These are phyloP conservation scores for Zaprionus gabonicus DNA, from an alignment of 1,140 invertebrate species.

Conservation along the genomic window DNA sequence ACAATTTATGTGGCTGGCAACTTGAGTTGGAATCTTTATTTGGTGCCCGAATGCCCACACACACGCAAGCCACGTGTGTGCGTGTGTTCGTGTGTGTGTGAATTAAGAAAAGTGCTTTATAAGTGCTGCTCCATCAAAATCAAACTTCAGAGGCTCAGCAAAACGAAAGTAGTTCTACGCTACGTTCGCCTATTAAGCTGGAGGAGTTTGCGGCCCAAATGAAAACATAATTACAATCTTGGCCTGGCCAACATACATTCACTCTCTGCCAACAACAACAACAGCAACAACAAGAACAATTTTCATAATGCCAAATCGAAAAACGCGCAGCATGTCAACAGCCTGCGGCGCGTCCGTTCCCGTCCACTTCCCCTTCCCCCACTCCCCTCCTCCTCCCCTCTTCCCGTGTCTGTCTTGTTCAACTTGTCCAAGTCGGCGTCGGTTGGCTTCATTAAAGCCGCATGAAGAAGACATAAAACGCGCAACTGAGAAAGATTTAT, in stretches of 20 bases:
- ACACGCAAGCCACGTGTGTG: slow-evolving; percentile 48
- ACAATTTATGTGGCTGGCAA: slow-evolving; percentile 66
- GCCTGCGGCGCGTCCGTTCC: slow-evolving; percentile 35
- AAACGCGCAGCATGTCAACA: slow-evolving; percentile 47
- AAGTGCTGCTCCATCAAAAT: slow-evolving; percentile 75
- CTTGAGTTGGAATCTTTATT: slow-evolving; percentile 48
- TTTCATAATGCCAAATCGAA: slow-evolving; percentile 65
- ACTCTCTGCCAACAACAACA: slow-evolving; percentile 33
- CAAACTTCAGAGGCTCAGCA: slow-evolving; percentile 63
- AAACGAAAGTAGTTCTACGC: slow-evolving; percentile 78
- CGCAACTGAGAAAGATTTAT: slow-evolving; percentile 57
- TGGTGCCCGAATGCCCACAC: slow-evolving; percentile 45
- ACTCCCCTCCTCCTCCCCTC: background rate
- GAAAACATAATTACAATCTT: slow-evolving; percentile 71
- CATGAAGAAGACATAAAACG: slow-evolving; percentile 67
- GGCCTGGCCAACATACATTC: slow-evolving; percentile 39
- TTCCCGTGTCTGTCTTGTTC: background rate
- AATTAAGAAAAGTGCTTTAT: slow-evolving; percentile 73
- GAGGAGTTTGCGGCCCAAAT: slow-evolving; percentile 48
- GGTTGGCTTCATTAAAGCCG: slow-evolving; percentile 49
- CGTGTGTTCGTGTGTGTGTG: slow-evolving; percentile 24
- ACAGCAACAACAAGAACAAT: slow-evolving; percentile 30
- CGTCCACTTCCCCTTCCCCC: background rate
- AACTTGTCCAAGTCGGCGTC: slow-evolving; percentile 16
- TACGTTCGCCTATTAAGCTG: slow-evolving; percentile 66